A percentile compares a stretch with the other conserved stretches of the same genome.
These are phyloP conservation scores for Callipepla squamata DNA, from an alignment of 2,113 vertebrate genomes.

Conservation along the genomic window DNA sequence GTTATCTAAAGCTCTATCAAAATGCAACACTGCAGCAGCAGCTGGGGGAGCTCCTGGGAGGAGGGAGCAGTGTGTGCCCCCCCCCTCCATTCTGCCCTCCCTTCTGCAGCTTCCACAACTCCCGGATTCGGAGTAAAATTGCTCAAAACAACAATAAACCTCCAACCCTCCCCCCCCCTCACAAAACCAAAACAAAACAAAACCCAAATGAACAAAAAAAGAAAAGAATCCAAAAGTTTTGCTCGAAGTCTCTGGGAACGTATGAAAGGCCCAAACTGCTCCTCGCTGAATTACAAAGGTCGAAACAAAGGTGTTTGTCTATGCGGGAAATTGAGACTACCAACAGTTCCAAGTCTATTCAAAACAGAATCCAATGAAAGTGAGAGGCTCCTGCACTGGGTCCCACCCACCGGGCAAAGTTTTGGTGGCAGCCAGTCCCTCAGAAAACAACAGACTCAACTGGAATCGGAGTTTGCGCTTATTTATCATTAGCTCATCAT, in stretches of 20 bases:
- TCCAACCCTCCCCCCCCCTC: not conserved
- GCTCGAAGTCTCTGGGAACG: conserved; percentile 40
- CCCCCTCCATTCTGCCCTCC: not conserved
- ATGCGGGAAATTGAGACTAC: conserved; percentile 1
- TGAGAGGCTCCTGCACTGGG: conserved; percentile 4
- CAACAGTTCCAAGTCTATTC: conserved; percentile 47
- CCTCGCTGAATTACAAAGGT: conserved; percentile 11
- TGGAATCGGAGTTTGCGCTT: conserved; percentile 21
- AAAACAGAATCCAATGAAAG: conserved; percentile 31
- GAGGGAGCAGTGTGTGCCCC: not conserved
- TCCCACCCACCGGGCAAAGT: not conserved
- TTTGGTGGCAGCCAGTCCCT: not conserved
- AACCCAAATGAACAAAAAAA: not conserved
- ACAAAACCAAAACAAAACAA: not conserved
- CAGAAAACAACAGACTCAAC: not conserved
- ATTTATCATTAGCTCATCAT: conserved; percentile 53
- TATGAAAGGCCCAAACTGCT: conserved; percentile 37
- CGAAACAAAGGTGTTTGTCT: not conserved
- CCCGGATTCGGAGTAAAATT: not conserved
- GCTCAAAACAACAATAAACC: conserved; percentile 1
- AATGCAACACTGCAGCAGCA: not conserved
- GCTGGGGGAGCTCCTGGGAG: conserved; percentile 5
- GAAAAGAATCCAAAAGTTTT: not conserved
- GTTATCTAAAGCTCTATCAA: conserved; percentile 34
- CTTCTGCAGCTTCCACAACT: not conserved